Percentiles rank a stretch among this genome's conserved stretches.
phyloP scores from a whole-genome alignment of 2,888 invertebrate species.

The Tetheella fluctuosa region DNA sequence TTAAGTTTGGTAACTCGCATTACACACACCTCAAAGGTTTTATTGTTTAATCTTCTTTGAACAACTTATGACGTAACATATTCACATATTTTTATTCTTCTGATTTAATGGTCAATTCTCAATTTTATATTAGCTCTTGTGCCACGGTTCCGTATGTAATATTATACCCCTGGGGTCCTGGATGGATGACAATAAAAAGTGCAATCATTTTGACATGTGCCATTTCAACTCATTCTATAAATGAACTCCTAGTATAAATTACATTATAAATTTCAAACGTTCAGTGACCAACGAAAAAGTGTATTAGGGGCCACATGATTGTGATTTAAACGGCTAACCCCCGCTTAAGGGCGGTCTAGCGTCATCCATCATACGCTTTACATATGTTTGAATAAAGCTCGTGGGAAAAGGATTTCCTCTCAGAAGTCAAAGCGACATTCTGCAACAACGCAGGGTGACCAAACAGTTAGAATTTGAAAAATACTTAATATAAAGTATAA shows the following conservation, averaged over 20 bases:
- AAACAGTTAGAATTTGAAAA: constrained; percentile 15
- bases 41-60: constrained; percentile 40
- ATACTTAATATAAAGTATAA: too few species aligned
- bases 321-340: constrained; percentile 80
- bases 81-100: constrained; percentile 3
- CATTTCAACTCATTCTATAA: constrained; percentile 66
- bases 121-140: constrained; percentile 9
- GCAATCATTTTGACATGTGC: constrained; percentile 77
- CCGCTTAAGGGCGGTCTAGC: constrained; percentile 67
- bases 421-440: constrained; percentile 77
- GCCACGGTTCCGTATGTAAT: constrained; percentile 46
- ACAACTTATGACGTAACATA: constrained; percentile 21
- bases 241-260: constrained; percentile 66
- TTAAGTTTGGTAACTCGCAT: constrained; percentile 51
- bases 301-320: constrained; percentile 73
- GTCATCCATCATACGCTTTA: constrained; percentile 85
- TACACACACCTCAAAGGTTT: constrained; percentile 50
- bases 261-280: constrained; percentile 78
- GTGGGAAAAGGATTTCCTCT: constrained; percentile 85
- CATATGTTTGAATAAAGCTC: constrained; percentile 85
- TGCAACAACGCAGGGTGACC: constrained; percentile 64
- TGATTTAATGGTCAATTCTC: constrained; percentile 13
- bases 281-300: constrained; percentile 79
- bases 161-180: constrained; percentile 66
- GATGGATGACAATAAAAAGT: constrained; percentile 67